phyloP scores from a whole-genome alignment of 2,888 invertebrate species.

The Andrena hattorfiana region DNA sequence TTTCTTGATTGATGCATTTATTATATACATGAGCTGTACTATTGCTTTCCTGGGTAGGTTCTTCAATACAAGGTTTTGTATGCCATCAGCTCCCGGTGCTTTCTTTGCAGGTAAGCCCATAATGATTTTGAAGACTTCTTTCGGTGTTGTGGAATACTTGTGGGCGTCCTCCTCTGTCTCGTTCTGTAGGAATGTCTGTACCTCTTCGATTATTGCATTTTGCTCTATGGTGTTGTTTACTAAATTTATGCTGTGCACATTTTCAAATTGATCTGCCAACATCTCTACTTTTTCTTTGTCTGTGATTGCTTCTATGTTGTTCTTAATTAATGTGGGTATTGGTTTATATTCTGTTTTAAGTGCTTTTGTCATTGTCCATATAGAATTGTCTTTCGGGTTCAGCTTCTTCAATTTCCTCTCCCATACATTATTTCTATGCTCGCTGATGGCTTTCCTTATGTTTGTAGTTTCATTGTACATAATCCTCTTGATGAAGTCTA shows the following conservation, averaged over 20 bases:
- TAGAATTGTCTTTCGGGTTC: neutral
- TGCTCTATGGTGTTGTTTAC: neutral
- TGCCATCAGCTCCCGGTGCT: slow-evolving; percentile 54
- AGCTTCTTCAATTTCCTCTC: neutral
- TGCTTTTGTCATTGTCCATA: neutral
- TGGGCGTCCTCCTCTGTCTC: neutral
- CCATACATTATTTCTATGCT: neutral
- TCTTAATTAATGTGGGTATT: neutral
- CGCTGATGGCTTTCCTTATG: neutral
- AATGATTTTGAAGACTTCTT: neutral
- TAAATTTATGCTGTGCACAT: neutral
- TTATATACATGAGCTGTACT: slow-evolving; percentile 39
- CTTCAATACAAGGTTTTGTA: slow-evolving; percentile 59
- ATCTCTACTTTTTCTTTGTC: neutral
- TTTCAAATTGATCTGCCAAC: neutral
- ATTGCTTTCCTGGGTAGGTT: slow-evolving; percentile 29
- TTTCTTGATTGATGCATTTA: slow-evolving; percentile 38
- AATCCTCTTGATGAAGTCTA: neutral
- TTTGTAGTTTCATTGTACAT: neutral
- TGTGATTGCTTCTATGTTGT: neutral
- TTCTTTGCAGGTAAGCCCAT: slow-evolving; percentile 23
- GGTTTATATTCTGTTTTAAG: neutral
- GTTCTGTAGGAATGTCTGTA: neutral
- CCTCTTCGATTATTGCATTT: neutral
- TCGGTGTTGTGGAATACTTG: neutral